Base-by-base conservation (phyloP, 2,888 invertebrate genomes). In the Brachynemurus nebulosus region DNA sequence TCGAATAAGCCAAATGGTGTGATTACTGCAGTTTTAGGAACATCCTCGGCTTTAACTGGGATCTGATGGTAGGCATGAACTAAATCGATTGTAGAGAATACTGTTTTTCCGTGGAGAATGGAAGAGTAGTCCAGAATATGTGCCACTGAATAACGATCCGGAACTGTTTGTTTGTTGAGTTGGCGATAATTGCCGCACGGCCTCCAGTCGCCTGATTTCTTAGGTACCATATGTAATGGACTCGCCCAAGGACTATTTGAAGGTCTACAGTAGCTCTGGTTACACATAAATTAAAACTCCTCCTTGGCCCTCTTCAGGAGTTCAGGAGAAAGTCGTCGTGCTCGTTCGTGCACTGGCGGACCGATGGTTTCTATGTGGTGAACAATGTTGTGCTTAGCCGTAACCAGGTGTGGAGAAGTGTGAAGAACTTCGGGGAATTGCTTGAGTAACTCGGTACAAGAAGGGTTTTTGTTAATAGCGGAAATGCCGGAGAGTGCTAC, bases 171-270 rank as follows among this genome's bases (percentile, higher is more conserved):
- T 0, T 47, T 36, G 42, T 58, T 59, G 0, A 59, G 48, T 2
- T 35, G 11, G 0, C 59, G 36, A 35, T 55, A 56, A 23, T 59
- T 55, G 0, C 55, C 56, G 39, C 58, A 57, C 1, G 53, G 53
- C 2, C 56, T 23, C 53, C 52, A 54, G 2, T 47, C 40, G 12
- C 52, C 52, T 4, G 47, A 33, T 27, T 46, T 44, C 44, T 56
- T 57, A 8, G 48, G 49, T 9, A 51, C 53, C 41, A 55, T 30
- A 42, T 52, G 53, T 1, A 55, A 49, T 19, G 52, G 52, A 18
- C 45, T 50, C 16, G 52, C 42, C 55, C 52, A 57, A 6, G 47
- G 45, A 12, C 52, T 51, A 6, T 45, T 48, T 1, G 54, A 56
- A 1, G 50, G 54, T 6, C 51, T 45, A n/a, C 49, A 40, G 14